Evolutionary conservation across 2,888 invertebrate species (phyloP).

Genomic region (Melinopterus prodromus): DNA sequence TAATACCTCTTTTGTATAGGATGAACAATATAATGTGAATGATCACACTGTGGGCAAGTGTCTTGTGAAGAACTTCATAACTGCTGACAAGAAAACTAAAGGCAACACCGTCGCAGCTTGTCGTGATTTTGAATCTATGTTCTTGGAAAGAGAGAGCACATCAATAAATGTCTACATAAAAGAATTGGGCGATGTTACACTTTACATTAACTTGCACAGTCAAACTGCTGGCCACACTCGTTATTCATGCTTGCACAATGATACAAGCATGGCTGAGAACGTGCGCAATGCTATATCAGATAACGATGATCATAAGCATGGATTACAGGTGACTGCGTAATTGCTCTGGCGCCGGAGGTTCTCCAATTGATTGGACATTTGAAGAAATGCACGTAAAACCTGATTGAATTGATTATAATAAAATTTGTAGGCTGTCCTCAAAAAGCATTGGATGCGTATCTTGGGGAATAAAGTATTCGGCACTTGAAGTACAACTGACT

Average conservation of each 20-base stretch:
- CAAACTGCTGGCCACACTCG: slow-evolving; percentile 9
- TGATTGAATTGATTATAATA: slow-evolving; percentile 16
- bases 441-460: not conserved
- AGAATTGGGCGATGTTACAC: slow-evolving; percentile 10
- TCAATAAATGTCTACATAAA: slow-evolving; percentile 26
- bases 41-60: not conserved
- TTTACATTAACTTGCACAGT: slow-evolving; percentile 33
- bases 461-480: slow-evolving; percentile 26
- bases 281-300: slow-evolving; percentile 6
- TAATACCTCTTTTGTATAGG: not conserved
- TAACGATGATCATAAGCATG: too few species aligned
- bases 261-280: slow-evolving; percentile 18
- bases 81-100: not conserved
- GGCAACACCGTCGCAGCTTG: too few species aligned
- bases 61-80: slow-evolving; percentile 7
- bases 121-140: not conserved
- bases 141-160: slow-evolving; percentile 29
- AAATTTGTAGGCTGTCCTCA: not conserved
- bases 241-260: slow-evolving; percentile 26
- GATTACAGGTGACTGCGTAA: too few species aligned
- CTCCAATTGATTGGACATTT: slow-evolving; percentile 34
- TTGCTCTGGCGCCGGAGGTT: not conserved
- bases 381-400: slow-evolving; percentile 18
- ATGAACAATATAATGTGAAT: not conserved
- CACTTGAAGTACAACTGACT: slow-evolving; percentile 29